These are phyloP conservation scores for Syrmaticus mikado DNA, from an alignment of 2,113 vertebrate species.

Conservation along the genomic window DNA sequence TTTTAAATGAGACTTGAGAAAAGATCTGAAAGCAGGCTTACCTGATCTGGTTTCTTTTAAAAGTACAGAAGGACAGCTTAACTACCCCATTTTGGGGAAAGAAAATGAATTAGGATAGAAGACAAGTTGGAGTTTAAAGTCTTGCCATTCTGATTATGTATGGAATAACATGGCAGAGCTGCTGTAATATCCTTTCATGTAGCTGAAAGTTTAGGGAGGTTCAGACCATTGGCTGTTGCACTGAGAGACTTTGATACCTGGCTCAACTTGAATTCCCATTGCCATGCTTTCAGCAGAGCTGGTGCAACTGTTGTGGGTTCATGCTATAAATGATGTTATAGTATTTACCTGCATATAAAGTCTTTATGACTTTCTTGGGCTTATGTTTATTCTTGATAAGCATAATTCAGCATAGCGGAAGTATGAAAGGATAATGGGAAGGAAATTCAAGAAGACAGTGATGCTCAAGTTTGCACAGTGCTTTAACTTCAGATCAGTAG, in stretches of 20 bases:
- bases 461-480: neutral
- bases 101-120: neutral
- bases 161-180: neutral
- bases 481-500: neutral
- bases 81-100: neutral
- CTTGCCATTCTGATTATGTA: neutral
- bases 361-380: neutral
- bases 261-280: neutral
- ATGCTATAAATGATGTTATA: accelerated
- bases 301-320: neutral
- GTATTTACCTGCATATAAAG: neutral
- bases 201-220: neutral
- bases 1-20: neutral
- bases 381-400: neutral
- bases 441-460: neutral
- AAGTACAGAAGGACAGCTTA: neutral
- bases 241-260: neutral
- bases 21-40: neutral
- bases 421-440: neutral
- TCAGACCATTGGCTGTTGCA: neutral
- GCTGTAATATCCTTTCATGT: accelerated
- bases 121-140: neutral
- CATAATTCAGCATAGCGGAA: neutral
- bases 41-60: neutral
- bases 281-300: neutral